Evolutionary conservation across 2,888 invertebrate genomes (phyloP), one percentile per base, ranked within the genome.

Genomic region (Lepidochrysops patricia): DNA sequence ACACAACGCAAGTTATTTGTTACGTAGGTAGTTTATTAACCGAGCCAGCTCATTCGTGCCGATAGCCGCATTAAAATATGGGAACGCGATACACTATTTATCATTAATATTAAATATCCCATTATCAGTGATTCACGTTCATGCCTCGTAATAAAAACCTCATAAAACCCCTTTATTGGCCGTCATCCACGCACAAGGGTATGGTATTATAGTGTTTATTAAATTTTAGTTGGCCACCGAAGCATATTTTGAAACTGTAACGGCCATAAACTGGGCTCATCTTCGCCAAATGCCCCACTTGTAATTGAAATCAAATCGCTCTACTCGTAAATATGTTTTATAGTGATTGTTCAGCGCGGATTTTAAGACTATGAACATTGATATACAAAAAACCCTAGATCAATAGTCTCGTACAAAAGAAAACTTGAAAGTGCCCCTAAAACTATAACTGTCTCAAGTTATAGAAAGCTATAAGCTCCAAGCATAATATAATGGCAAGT

Each of bases 131-230:
- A 87, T 88, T 84, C 81, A 86, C 79, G 82, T 81, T 84, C 81
- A 82, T 86, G 84, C 80, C 81, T 85, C 86, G 87, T 82, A 85
- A 87, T 89, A 88, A 88, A 88, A 88, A 77, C 68, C 75, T 80
- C 72, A 87, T 89, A 82, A 89, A 88, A 84, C 80, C 67, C 75
- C 72, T 84, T 88, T 85, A 88, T 88, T 87, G 87, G 85, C 86
- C 78, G 75, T 77, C 76, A 79, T 83, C 87, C 86, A 82, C 77
- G 80, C 84, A 76, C 72, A 78, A 84, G 78, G 81, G 77, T 75
- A 88, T 87, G 84, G 82, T 86, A 85, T 86, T 82, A 85, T 83
- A 76, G 72, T 83, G 84, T 83, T 87, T 87, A 87, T 86, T 86
- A 84, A 87, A 82, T 85, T 83, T 78, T 72, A 77, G 80, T 83